Evolutionary conservation across 2,113 vertebrate species (phyloP), one percentile per base, ranked within the genome.

Genomic region (Vidua macroura): DNA sequence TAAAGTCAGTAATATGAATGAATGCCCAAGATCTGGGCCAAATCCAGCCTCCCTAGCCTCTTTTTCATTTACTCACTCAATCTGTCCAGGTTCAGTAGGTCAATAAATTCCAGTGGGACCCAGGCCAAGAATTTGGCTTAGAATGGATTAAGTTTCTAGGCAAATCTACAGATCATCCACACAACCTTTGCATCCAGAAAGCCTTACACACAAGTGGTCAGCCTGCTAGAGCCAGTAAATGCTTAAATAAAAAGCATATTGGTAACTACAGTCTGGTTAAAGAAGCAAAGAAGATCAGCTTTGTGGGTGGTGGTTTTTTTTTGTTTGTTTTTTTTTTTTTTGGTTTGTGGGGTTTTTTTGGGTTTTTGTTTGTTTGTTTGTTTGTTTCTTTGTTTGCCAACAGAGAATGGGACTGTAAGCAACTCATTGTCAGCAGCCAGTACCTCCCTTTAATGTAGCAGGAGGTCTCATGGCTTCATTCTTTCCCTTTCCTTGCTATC

Each of bases 1-100:
- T 83, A 68, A 66, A 85, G 7, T 69, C 46, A 37, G 33, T 43
- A 43, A 62, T 77, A 80, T 84, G 78, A 95, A 92, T 79, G 84
- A 86, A 90, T 80, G 44, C 4, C 13, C 51, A 90, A 92, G 82
- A 88, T 81, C 60, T 95, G 67, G 82, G 81, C 90, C 70, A 90
- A 85, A 90, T 48, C 28, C 70, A 62, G 31, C 35, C 67, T 90
- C 44, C 56, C 48, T 82, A 81, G 49, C 62, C 80, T 93, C 87
- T 69, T 90, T 97, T 95, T 73, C 82, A 70, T 91, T 92, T 91
- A 91, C 55, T 87, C 77, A 41, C 66, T 93, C 89, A 95, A 78
- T 96, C 91, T 93, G 94, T 78, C 84, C 70, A 92, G 59, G 86
- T 92, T 96, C 91, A 96, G 84, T 93, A 93, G 89, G 93, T 95